Conservation (phyloP, 2,113 vertebrate genomes). For the Mesembrinibis cayennensis region DNA sequence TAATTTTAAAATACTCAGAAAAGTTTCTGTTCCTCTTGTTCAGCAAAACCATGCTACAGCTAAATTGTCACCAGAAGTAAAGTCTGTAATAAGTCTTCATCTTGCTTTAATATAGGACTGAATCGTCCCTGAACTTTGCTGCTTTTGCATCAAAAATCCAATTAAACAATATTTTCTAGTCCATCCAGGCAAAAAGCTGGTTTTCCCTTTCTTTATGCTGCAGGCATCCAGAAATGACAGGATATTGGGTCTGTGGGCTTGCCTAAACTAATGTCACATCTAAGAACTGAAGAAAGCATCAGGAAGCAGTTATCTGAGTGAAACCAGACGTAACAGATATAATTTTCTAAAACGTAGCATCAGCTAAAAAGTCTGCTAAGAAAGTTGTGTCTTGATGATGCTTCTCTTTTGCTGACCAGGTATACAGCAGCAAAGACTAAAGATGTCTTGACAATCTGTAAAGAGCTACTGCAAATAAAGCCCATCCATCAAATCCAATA, state of each 20-base stretch:
- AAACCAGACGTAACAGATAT: neutral
- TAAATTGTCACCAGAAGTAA: neutral
- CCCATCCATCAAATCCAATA: neutral
- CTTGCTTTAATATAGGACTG: neutral
- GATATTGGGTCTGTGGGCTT: slow-evolving; percentile 50
- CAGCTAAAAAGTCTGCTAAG: slow-evolving; percentile 5
- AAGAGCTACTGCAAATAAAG: neutral
- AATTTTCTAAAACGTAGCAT: neutral
- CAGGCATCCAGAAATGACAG: slow-evolving; percentile 40
- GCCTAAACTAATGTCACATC: slow-evolving; percentile 5
- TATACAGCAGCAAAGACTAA: neutral
- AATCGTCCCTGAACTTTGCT: neutral
- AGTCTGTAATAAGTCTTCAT: neutral
- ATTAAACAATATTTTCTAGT: neutral
- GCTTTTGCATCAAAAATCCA: slow-evolving; percentile 23
- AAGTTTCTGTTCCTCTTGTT: neutral
- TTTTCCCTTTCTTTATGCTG: slow-evolving; percentile 43
- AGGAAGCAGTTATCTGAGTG: slow-evolving; percentile 44
- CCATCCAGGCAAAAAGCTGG: neutral
- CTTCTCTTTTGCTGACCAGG: neutral
- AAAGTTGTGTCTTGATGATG: neutral
- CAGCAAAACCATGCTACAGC: neutral
- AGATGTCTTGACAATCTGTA: neutral
- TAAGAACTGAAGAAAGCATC: neutral
- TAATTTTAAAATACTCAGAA: neutral